Base-by-base conservation (phyloP, 1,140 invertebrate species). In the Drosophila mauritiana region DNA sequence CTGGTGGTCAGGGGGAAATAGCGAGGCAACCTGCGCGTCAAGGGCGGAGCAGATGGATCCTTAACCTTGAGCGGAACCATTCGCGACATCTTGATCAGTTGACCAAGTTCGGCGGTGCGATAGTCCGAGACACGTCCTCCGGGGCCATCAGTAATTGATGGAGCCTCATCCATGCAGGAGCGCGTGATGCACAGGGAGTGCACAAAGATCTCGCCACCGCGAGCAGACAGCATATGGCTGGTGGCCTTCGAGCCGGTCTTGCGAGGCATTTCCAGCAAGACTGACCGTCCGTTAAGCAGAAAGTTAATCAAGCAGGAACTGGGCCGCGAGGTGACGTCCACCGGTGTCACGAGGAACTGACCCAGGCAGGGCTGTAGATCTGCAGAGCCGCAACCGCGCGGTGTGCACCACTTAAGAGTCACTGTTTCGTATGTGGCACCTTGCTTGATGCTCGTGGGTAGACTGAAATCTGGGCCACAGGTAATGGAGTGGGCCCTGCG, bases 221-320 rank as follows among this genome's bases (percentile, higher is more conserved):
- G 98, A 3, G 97, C 96, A 0, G 98, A 97, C 51, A 99, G 91
- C 89, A 99, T 95, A 93, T 99, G 98, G 8, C 97, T 98, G 40
- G 98, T 97, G 0, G 97, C 96, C 92, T 98, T 97, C 0, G 96
- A 95, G 6, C 97, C 97, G 34, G 96, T 95, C 92, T 97, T 97
- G 31, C 96, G 93, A 0, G 97, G 97, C 95, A 99, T 97, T 93
- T 99, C 98, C 20, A 99, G 92, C 94, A 98, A 97, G 0, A 99
- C 98, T 0, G 97, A 98, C 36, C 97, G 94, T 25, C 98, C 98
- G 88, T 97, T 98, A 0, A 99, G 93, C 12, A 99, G 93, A 92
- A 99, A 99, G 92, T 99, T 99, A 15, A 98, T 99, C 25, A 99
- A 93, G 93, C 98, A 99, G 0, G 98, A 97, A 0, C 98, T 99